Base-by-base conservation (phyloP, 2,797 vertebrate genomes). In the Macropus fuliginosus region DNA sequence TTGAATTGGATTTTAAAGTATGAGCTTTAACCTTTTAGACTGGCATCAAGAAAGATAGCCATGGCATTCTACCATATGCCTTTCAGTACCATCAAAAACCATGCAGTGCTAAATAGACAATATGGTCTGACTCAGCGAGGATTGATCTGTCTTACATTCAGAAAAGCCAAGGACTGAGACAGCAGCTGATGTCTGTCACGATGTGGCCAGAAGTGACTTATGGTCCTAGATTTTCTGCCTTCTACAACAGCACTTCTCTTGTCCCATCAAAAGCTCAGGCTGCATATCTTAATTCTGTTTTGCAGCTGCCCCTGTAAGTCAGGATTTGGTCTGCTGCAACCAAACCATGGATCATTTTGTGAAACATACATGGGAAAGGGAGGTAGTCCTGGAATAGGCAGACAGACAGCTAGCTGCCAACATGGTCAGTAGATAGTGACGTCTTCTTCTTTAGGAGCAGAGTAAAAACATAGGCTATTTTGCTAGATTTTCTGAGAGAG, bases 1-100 rank as follows among this genome's bases (percentile, higher is more conserved):
- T 27, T 55, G 95, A 34, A 93, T 87, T 89, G 81, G 91, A 55
- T 97, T 96, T 93, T 66, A 95, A 96, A 96, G 55, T 55, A 89
- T 93, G 56, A 95, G 95, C 56, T 93, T 55, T 95, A 59, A 56
- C 95, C 90, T 56, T 92, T 95, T 91, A 94, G 94, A 93, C 93
- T 91, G 90, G 81, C 29, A 93, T 74, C 54, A 95, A 96, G 94
- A 50, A 87, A 87, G 93, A 96, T 56, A 91, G 13, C 12, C 31
- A 54, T 95, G 66, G 94, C 93, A 50, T 96, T 93, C 95, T 4
- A 16, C 91, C 94, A 94, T 18, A 54, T 50, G 21, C 81, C 95
- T 92, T 40, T 95, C 55, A 74, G 62, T 62, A 40, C 91, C 95
- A 95, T 91, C 74, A 90, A 91, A 97, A 87, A 92, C 28, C 94